Base-by-base conservation (phyloP, 2,113 vertebrate species). In the Speoplatyrhinus poulsoni region DNA sequence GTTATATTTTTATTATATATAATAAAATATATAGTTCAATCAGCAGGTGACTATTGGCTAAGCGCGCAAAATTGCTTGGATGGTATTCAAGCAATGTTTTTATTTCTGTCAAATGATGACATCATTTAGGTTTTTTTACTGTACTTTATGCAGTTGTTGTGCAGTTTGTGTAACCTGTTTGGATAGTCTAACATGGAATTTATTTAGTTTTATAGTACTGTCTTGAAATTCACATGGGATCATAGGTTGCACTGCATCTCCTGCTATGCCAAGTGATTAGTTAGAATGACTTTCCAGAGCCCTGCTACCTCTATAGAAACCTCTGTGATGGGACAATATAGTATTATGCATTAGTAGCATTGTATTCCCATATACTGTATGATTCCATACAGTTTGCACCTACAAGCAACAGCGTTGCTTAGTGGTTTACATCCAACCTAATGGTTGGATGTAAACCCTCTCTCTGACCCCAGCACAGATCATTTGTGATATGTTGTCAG, bases 301-400 rank as follows among this genome's bases (percentile, higher is more conserved):
- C 73, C 72, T 59, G 56, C 52, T 15, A 54, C 6, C 52, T 15
- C 52, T 7, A 54, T 5, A 54, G 6, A 54, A 55, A 72, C 72
- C 58, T 60, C 56, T 0, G 9, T 52, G 0, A 60, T 36, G 56
- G 65, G 76, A 67, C 53, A 11, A 60, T 6, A 26, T 33, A 63
- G 60, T 62, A 66, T 83, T 83, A 73, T 70, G 54, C 84, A 81
- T 75, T 82, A 78, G 64, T 69, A 79, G 55, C 81, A 74, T 82
- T 87, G 36, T 41, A 8, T 6, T 41, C 36, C 3, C 49, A 50
- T 53, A 65, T 46, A 62, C 62, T 79, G 57, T 65, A 41, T 41
- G 62, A 63, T 32, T 76, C 80, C 36, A 12, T 6, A 16, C 70
- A 73, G 53, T 26, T 26, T 26, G 26, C 26, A 26, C 2, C 26